Percentiles rank a stretch among this genome's conserved stretches.
phyloP scores from a whole-genome alignment of 1,140 invertebrate genomes.

The Macrosteles quadrilineatus region DNA sequence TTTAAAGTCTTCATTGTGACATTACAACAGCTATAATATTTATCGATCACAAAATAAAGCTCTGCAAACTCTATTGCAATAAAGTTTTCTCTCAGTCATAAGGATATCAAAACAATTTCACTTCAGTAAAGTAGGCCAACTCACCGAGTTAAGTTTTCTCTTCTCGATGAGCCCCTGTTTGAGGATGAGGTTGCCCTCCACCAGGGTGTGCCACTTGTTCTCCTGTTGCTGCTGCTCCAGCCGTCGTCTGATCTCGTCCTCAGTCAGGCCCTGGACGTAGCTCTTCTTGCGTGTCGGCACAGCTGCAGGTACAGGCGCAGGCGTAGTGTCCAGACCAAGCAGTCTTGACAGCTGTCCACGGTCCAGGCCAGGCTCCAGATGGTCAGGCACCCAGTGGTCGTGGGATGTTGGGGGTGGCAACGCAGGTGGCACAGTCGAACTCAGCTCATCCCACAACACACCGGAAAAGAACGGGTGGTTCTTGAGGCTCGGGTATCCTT shows the following conservation, averaged over 20 bases:
- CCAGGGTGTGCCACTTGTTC: constrained; percentile 85
- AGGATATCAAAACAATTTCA: too few relatives aligned
- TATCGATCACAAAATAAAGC: too few relatives aligned
- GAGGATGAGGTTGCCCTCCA: constrained; percentile 87
- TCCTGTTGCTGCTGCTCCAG: constrained; percentile 75
- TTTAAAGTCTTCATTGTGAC: too few relatives aligned
- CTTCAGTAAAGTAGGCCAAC: too few relatives aligned
- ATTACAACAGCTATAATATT: too few relatives aligned
- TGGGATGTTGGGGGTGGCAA: constrained; percentile 70
- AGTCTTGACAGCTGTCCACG: constrained; percentile 75
- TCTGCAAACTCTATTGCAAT: too few relatives aligned
- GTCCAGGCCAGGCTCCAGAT: constrained; percentile 83
- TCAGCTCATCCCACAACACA: constrained; percentile 81
- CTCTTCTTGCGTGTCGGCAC: constrained; percentile 46
- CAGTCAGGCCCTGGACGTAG: constrained; percentile 56
- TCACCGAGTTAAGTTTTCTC: constrained; percentile 66
- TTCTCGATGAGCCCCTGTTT: constrained; percentile 96
- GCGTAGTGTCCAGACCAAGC: constrained; percentile 62
- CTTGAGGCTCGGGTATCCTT: constrained; percentile 79
- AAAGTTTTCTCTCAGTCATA: too few relatives aligned
- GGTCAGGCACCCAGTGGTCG: constrained; percentile 60
- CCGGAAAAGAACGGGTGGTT: constrained; percentile 83
- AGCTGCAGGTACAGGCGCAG: constrained; percentile 16
- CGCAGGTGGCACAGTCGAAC: constrained; percentile 75
- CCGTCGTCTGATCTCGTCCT: constrained; percentile 61